Conservation (phyloP, 2,888 invertebrate genomes). For the Cetonia aurata region DNA sequence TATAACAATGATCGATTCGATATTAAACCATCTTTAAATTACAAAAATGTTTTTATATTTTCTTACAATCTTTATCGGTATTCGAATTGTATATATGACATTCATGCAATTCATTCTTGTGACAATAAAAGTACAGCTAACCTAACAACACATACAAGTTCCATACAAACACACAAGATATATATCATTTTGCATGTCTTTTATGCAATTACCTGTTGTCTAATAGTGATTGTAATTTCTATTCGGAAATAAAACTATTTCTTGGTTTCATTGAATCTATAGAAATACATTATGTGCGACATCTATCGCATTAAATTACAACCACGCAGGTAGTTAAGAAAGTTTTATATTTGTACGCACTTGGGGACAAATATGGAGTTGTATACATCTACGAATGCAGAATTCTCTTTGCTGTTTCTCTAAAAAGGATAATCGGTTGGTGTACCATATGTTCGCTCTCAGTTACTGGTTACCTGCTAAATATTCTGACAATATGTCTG, state of each 20-base stretch:
- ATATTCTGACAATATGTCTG: too few relatives aligned
- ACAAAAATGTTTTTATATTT: too few relatives aligned
- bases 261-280: constrained; percentile 8
- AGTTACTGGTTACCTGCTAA: neutral
- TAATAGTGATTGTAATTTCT: neutral
- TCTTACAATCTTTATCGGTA: too few relatives aligned
- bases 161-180: too few relatives aligned
- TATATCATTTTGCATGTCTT: too few relatives aligned
- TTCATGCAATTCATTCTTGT: too few relatives aligned
- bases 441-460: constrained; percentile 27
- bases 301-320: constrained; percentile 31
- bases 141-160: too few relatives aligned
- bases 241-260: constrained; percentile 14
- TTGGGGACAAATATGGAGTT: constrained; percentile 23
- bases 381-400: constrained; percentile 19
- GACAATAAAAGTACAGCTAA: too few relatives aligned
- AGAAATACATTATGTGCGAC: constrained; percentile 14
- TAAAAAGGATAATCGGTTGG: constrained; percentile 16
- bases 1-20: too few relatives aligned
- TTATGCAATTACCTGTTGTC: too few relatives aligned
- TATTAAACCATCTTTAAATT: too few relatives aligned
- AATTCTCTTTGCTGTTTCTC: constrained; percentile 16
- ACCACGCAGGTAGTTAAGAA: constrained; percentile 1
- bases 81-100: too few relatives aligned
- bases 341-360: neutral